A percentile compares a stretch with the other conserved stretches of the same genome.
These are phyloP conservation scores for Aegotheles bennettii DNA, from an alignment of 2,113 vertebrate genomes.

Conservation along the genomic window DNA sequence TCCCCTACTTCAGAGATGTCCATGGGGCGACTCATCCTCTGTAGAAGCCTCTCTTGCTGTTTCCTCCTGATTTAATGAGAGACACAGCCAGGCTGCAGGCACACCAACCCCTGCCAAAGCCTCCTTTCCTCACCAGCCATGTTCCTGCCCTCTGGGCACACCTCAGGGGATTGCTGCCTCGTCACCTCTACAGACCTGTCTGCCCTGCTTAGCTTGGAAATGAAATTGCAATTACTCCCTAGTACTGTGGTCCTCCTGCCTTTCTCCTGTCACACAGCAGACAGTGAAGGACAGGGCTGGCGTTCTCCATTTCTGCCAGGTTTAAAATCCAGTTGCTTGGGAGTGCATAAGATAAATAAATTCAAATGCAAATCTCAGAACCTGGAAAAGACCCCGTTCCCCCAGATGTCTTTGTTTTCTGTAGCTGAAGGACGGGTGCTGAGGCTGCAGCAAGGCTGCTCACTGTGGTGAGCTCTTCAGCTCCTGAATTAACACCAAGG, in stretches of 20 bases:
- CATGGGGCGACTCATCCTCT: background rate
- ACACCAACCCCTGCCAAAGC: background rate
- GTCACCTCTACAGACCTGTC: background rate
- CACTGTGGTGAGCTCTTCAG: background rate
- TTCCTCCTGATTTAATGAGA: background rate
- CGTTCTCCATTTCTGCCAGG: background rate
- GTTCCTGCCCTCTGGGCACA: background rate
- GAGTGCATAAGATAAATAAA: background rate
- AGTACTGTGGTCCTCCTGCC: background rate
- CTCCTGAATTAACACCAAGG: background rate
- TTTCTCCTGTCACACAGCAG: background rate
- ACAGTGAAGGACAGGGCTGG: background rate
- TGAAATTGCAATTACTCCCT: background rate
- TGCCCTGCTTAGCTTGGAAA: background rate
- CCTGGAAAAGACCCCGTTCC: rapidly evolving
- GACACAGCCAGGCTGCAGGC: background rate
- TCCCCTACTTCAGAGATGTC: background rate
- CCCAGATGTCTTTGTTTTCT: background rate
- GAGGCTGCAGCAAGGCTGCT: background rate
- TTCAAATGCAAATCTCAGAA: background rate
- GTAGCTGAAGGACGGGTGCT: background rate
- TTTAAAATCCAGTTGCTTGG: background rate
- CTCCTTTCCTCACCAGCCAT: background rate
- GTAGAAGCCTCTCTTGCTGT: rapidly evolving
- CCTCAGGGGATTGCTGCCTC: background rate